A percentile compares a stretch with the other conserved stretches of the same genome.
Evolutionary conservation across 1,140 invertebrate genomes (phyloP).

Genomic region (Caenorhabditis brenneri): DNA sequence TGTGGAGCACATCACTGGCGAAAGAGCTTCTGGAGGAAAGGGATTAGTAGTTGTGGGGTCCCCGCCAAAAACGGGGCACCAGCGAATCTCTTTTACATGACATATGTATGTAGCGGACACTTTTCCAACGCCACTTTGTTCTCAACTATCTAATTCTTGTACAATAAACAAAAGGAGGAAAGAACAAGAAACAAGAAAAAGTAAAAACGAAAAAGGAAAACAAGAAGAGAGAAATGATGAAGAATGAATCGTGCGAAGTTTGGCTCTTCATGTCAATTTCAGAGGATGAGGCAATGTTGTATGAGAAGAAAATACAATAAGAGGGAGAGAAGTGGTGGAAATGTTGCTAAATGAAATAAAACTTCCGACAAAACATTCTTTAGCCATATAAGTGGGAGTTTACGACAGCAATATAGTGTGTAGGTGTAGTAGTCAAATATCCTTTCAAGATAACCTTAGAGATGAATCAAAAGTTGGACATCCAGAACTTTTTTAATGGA

Average conservation of each 20-base stretch:
- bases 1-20: conserved; percentile 10
- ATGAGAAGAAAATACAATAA: not conserved
- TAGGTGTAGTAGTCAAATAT: not conserved
- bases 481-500: not conserved
- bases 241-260: not conserved
- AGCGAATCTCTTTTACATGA: conserved; percentile 34
- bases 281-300: not conserved
- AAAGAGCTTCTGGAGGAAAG: not conserved
- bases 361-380: not conserved
- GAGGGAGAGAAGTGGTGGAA: not conserved
- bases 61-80: conserved; percentile 17
- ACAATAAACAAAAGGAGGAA: conserved; percentile 33
- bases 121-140: not conserved
- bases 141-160: conserved; percentile 38
- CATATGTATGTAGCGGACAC: conserved; percentile 36
- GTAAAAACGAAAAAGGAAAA: not conserved
- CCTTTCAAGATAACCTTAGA: not conserved
- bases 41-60: conserved; percentile 28
- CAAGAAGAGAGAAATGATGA: not conserved
- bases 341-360: not conserved
- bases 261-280: conserved; percentile 25
- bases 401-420: not conserved
- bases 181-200: no score
- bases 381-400: not conserved
- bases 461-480: not conserved